Percentiles rank a stretch among this genome's conserved stretches.
phyloP scores from a whole-genome alignment of 2,888 invertebrate genomes.

The Melanchra persicariae region DNA sequence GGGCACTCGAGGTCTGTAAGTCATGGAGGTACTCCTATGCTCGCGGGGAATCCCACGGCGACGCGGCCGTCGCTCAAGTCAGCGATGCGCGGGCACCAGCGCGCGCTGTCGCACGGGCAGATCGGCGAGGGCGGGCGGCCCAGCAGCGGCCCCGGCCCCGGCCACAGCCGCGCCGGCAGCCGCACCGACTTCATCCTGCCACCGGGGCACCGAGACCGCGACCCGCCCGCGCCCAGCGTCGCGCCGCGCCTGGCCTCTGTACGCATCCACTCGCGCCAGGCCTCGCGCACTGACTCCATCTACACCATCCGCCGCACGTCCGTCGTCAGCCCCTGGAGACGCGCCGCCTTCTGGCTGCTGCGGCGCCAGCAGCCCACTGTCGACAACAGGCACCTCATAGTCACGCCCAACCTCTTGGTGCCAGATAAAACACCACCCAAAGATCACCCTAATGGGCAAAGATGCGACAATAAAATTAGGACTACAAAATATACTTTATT shows the following conservation, averaged over 20 bases:
- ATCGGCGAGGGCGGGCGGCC: constrained; percentile 92
- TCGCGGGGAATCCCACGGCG: constrained; percentile 83
- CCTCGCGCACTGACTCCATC: constrained; percentile 96
- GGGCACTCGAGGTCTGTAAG: constrained; percentile 96
- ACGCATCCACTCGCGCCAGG: constrained; percentile 94
- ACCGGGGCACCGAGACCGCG: constrained; percentile 96
- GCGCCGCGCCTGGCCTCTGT: constrained; percentile 88
- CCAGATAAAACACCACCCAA: constrained; percentile 95
- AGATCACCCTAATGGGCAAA: constrained; percentile 96
- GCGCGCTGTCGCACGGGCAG: constrained; percentile 97
- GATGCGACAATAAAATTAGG: constrained; percentile 96
- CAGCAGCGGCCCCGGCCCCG: constrained; percentile 86
- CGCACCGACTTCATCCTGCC: constrained; percentile 97
- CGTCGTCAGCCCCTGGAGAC: constrained; percentile 93
- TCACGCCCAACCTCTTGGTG: constrained; percentile 96
- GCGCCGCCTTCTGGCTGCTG: constrained; percentile 91
- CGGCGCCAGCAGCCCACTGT: constrained; percentile 92
- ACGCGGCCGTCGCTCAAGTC: constrained; percentile 94
- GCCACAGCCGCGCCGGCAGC: constrained; percentile 95
- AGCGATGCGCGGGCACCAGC: constrained; percentile 94
- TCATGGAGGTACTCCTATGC: constrained; percentile 93
- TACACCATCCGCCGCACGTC: constrained; percentile 95
- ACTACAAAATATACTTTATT: constrained; percentile 98
- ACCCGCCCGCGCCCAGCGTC: constrained; percentile 86
- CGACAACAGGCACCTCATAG: constrained; percentile 93